Percentiles rank a stretch among this genome's conserved stretches.
Evolutionary conservation across 2,888 invertebrate genomes (phyloP).

Genomic region (Caenorhabditis auriculariae): DNA sequence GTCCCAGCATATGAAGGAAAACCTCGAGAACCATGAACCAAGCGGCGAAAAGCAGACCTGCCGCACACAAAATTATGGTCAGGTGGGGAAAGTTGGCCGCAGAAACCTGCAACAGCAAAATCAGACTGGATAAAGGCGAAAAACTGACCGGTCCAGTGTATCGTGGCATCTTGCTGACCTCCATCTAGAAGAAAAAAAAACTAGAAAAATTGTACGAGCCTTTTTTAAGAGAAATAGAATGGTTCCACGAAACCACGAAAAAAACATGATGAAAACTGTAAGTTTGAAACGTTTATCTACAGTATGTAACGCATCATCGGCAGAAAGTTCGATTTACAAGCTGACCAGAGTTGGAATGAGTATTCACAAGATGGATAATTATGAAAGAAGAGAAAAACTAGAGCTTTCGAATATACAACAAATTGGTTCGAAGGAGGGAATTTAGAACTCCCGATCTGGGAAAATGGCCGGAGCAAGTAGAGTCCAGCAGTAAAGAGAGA

Average conservation of each 20-base stretch:
- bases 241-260: too few species aligned
- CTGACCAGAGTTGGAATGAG: background rate
- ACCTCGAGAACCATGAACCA: slow-evolving; percentile 95
- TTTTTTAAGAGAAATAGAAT: too few species aligned
- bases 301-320: too few species aligned
- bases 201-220: too few species aligned
- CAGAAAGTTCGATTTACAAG: background rate
- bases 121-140: too few species aligned
- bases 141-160: too few species aligned
- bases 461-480: slow-evolving; percentile 87
- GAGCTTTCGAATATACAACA: background rate
- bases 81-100: slow-evolving; percentile 91
- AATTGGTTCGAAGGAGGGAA: background rate
- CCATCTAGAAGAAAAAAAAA: too few species aligned
- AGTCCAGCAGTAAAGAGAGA: slow-evolving; percentile 89
- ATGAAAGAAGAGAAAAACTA: background rate
- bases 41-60: slow-evolving; percentile 95
- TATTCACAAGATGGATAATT: background rate
- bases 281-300: too few species aligned
- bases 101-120: slow-evolving; percentile 71
- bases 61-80: slow-evolving; percentile 83
- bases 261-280: too few species aligned
- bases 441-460: slow-evolving; percentile 80
- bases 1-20: too few species aligned
- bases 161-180: too few species aligned